These are phyloP conservation scores for Myxocyprinus asiaticus DNA, from an alignment of 2,113 vertebrate species.

Conservation along the genomic window DNA sequence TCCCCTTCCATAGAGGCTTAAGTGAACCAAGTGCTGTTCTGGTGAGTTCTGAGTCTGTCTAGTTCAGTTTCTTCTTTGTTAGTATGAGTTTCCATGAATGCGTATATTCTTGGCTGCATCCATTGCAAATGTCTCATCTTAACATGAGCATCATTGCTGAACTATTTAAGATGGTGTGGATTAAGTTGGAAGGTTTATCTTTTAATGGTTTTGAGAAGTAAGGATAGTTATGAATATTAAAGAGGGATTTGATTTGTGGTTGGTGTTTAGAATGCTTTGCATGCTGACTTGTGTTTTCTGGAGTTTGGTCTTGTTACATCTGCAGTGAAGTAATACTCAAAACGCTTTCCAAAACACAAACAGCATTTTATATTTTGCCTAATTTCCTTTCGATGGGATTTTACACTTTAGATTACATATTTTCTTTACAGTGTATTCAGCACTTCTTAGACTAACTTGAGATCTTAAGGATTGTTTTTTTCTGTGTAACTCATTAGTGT, in stretches of 20 bases:
- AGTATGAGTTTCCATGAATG: neutral
- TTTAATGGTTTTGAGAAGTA: neutral
- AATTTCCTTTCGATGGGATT: neutral
- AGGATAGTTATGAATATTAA: neutral
- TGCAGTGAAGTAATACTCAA: neutral
- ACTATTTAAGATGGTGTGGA: neutral
- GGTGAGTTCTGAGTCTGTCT: slow-evolving; percentile 42
- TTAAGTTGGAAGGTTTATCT: too few species aligned
- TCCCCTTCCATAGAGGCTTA: slow-evolving; percentile 19
- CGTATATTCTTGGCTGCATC: too few species aligned
- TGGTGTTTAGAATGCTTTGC: too few species aligned
- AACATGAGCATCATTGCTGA: neutral
- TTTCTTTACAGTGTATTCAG: neutral
- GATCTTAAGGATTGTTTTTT: slow-evolving; percentile 8
- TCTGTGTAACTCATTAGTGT: slow-evolving; percentile 31
- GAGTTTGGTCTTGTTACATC: slow-evolving; percentile 4
- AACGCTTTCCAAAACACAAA: neutral
- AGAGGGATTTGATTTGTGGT: slow-evolving; percentile 2
- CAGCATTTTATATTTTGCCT: neutral
- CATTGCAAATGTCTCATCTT: neutral
- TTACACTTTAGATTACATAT: too few species aligned
- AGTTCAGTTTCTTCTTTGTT: neutral
- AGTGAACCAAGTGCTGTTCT: neutral
- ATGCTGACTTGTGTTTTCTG: neutral
- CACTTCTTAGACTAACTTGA: neutral